A percentile compares a stretch with the other conserved stretches of the same genome.
Evolutionary conservation across 2,797 vertebrate genomes (phyloP).

Genomic region (Vultur gryphus): DNA sequence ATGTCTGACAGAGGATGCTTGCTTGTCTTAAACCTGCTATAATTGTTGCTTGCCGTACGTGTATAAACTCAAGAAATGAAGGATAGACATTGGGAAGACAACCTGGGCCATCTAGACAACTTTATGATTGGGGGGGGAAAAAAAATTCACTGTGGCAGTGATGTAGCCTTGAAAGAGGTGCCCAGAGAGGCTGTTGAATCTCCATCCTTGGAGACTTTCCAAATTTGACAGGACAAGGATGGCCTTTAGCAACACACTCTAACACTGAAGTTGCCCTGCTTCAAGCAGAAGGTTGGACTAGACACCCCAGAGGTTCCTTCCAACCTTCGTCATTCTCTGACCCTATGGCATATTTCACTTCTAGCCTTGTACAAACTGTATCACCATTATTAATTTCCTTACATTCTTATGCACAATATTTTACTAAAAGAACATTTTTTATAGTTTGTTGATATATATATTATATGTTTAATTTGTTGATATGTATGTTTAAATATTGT

Average conservation of each 20-base stretch:
- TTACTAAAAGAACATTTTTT: background rate
- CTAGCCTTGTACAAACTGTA: background rate
- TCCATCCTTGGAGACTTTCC: background rate
- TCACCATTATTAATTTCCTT: background rate
- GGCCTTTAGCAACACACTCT: background rate
- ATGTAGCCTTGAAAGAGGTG: background rate
- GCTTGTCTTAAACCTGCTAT: background rate
- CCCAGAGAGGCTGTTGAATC: background rate
- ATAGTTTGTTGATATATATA: background rate
- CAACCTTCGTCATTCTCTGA: background rate
- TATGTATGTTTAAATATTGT: background rate
- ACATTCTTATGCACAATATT: background rate
- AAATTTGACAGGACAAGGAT: background rate
- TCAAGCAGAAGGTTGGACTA: background rate
- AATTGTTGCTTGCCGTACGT: background rate
- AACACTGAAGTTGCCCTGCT: background rate
- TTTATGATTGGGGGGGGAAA: accelerated
- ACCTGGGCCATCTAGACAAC: background rate
- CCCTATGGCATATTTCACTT: background rate
- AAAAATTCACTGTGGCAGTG: background rate
- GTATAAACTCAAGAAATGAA: background rate
- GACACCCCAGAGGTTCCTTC: background rate
- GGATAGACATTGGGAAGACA: background rate
- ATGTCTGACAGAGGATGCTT: background rate
- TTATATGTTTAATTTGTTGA: background rate